Conservation (phyloP, 2,113 vertebrate genomes). For the Zootoca vivipara region DNA sequence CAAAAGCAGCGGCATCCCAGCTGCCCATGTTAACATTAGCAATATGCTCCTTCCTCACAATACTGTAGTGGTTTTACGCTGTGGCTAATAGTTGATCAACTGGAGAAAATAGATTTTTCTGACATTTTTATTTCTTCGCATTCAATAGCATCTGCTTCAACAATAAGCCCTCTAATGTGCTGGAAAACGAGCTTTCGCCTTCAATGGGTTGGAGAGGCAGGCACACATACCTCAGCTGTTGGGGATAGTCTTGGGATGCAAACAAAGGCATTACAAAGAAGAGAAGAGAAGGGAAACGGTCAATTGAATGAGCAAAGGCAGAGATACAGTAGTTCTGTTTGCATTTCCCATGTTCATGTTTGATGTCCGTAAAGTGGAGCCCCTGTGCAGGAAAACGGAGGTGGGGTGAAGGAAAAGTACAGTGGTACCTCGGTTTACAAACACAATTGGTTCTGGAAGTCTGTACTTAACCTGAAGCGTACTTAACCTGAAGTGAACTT, state of each 20-base stretch:
- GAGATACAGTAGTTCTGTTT: neutral
- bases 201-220: conserved; percentile 26
- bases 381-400: no score
- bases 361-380: neutral
- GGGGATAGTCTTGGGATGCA: neutral
- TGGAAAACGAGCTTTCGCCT: conserved; percentile 43
- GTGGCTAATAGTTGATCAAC: conserved; percentile 51
- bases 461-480: no score
- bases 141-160: conserved; percentile 51
- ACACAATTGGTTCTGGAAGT: no score
- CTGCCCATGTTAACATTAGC: conserved; percentile 35
- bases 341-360: neutral
- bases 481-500: no score
- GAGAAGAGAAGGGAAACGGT: no score
- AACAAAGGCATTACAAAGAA: neutral
- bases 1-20: conserved; percentile 17
- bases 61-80: conserved; percentile 36
- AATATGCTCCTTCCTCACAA: conserved; percentile 35
- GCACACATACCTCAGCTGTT: neutral
- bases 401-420: no score
- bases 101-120: conserved; percentile 65
- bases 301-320: neutral
- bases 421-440: no score
- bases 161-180: conserved; percentile 45
- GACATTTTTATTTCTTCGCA: conserved; percentile 59